phyloP scores from a whole-genome alignment of 2,113 vertebrate genomes.

The Strigops habroptila region DNA sequence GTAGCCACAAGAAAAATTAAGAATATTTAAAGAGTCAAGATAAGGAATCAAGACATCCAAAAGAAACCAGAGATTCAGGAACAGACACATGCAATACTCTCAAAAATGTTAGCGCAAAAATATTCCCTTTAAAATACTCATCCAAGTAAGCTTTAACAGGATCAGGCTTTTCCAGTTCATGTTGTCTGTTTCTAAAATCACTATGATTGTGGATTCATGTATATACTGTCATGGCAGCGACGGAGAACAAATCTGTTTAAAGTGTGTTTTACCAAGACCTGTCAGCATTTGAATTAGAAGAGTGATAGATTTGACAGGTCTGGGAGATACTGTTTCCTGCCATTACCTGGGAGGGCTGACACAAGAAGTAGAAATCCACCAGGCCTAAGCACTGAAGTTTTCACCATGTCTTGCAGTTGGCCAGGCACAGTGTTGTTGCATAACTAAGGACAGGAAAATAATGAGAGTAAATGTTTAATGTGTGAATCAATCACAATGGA shows the following conservation, averaged over 20 bases:
- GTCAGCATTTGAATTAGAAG: conserved; percentile 43
- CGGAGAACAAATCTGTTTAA: conserved; percentile 56
- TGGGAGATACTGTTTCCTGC: conserved; percentile 8
- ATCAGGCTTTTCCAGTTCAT: conserved; percentile 3
- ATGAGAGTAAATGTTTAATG: background rate
- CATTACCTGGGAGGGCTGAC: conserved; percentile 19
- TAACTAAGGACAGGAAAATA: background rate
- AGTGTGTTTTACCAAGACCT: background rate
- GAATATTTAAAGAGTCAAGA: background rate
- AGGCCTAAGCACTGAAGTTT: background rate
- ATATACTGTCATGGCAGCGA: conserved; percentile 44
- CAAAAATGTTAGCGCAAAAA: background rate
- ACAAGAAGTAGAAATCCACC: background rate
- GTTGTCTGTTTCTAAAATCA: conserved; percentile 40
- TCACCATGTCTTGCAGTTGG: background rate
- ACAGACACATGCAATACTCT: background rate
- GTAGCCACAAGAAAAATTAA: conserved; percentile 21
- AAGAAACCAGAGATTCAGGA: background rate
- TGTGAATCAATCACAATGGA: background rate
- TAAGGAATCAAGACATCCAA: conserved; percentile 5
- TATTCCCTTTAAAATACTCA: background rate
- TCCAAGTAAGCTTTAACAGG: background rate
- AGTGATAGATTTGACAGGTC: conserved; percentile 51
- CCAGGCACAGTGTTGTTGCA: background rate
- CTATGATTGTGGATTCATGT: conserved; percentile 40